These are phyloP conservation scores for Trypoxylus dichotomus DNA, from an alignment of 1,140 invertebrate genomes.

Conservation along the genomic window DNA sequence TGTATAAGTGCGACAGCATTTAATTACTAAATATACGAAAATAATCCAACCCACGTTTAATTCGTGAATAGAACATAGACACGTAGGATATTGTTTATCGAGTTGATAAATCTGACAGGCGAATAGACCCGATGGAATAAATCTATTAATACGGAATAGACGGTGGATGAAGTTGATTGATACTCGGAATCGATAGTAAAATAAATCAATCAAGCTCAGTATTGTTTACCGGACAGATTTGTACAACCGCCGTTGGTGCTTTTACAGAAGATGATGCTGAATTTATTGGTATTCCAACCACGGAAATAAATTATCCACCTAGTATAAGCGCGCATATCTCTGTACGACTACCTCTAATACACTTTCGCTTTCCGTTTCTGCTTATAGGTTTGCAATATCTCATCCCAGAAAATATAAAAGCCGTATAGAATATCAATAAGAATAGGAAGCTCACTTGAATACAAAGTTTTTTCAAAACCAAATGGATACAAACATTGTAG, in stretches of 20 bases:
- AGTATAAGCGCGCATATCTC: neutral
- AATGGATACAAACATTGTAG: neutral
- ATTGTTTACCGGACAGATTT: constrained; percentile 24
- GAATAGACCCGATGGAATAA: constrained; percentile 12
- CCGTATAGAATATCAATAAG: neutral
- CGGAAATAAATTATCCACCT: constrained; percentile 10
- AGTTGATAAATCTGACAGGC: constrained; percentile 11
- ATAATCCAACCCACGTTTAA: neutral
- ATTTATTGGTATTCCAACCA: neutral
- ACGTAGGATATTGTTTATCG: constrained; percentile 1
- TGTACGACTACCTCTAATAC: neutral
- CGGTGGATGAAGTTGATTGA: constrained; percentile 24
- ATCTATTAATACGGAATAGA: constrained; percentile 4
- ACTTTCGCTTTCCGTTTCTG: neutral
- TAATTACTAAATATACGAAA: neutral
- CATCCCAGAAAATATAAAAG: neutral
- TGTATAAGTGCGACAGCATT: neutral
- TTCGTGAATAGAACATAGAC: constrained; percentile 13
- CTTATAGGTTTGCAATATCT: neutral
- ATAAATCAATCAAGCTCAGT: constrained; percentile 20
- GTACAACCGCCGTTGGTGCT: constrained; percentile 15
- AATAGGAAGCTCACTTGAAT: neutral
- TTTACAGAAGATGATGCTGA: constrained; percentile 17
- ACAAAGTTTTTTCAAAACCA: neutral
- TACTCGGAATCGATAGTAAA: constrained; percentile 20